A percentile compares a stretch with the other conserved stretches of the same genome.
phyloP scores from a whole-genome alignment of 2,888 invertebrate species.

The Drosophila suboccidentalis region DNA sequence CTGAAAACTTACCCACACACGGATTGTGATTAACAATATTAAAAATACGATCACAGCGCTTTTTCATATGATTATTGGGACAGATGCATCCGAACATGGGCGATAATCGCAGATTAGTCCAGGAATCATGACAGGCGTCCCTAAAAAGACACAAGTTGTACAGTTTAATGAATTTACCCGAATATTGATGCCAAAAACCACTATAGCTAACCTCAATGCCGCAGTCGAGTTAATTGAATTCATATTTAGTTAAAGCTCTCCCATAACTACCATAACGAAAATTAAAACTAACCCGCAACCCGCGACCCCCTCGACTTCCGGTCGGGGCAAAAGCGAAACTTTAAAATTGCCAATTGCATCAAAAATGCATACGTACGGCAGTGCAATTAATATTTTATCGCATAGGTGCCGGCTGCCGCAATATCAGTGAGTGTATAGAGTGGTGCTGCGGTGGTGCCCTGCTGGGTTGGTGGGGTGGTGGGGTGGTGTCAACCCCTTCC shows the following conservation, averaged over 20 bases:
- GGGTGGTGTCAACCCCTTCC: constrained; percentile 12
- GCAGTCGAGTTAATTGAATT: constrained; percentile 64
- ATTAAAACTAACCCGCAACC: constrained; percentile 1
- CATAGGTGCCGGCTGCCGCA: constrained; percentile 33
- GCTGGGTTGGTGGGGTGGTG: background rate
- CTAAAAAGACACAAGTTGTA: constrained; percentile 86
- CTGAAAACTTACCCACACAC: constrained; percentile 92
- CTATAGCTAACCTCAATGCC: constrained; percentile 13
- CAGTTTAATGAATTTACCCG: constrained; percentile 12
- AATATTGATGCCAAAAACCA: constrained; percentile 6
- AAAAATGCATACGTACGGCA: constrained; percentile 78
- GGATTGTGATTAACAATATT: constrained; percentile 96
- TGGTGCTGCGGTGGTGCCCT: background rate
- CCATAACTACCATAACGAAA: constrained; percentile 12
- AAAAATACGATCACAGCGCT: constrained; percentile 95
- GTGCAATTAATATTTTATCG: constrained; percentile 80
- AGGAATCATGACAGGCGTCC: constrained; percentile 94
- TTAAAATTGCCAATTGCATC: constrained; percentile 80
- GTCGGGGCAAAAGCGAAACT: constrained; percentile 56
- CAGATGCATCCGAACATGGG: constrained; percentile 97
- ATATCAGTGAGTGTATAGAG: constrained; percentile 21
- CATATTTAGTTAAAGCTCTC: constrained; percentile 40
- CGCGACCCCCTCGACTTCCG: constrained; percentile 60
- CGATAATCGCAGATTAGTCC: constrained; percentile 94
- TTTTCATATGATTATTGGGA: constrained; percentile 95